Percentiles rank a stretch among this genome's conserved stretches.
Conservation (phyloP, 2,888 invertebrate species). For the Morpho achilles region DNA sequence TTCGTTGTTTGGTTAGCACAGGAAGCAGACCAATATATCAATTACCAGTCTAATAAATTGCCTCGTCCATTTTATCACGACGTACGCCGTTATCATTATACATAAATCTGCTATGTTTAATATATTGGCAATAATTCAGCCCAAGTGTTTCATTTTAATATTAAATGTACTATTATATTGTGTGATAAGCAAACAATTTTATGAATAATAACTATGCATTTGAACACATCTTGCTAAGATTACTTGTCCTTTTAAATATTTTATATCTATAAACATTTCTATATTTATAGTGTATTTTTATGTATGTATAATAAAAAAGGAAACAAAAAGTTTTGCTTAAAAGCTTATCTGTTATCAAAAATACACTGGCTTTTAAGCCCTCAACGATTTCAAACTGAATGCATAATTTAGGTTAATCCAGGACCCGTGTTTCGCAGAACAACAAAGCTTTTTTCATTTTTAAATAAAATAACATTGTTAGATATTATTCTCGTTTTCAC, state of each 20-base stretch:
- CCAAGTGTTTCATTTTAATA: constrained; percentile 5
- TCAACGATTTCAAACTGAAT: constrained; percentile 12
- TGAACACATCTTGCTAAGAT: too few relatives aligned
- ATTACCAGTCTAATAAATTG: constrained; percentile 10
- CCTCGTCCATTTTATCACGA: constrained; percentile 6
- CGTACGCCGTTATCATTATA: constrained; percentile 7
- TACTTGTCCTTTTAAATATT: too few relatives aligned
- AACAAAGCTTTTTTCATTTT: constrained; percentile 1
- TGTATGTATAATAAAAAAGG: too few relatives aligned
- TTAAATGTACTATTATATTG: constrained; percentile 1
- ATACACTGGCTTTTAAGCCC: constrained; percentile 2
- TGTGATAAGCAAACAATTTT: too few relatives aligned
- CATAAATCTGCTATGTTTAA: constrained; percentile 12
- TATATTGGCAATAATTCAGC: constrained; percentile 14
- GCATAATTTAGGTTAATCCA: constrained; percentile 12
- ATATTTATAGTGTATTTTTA: too few relatives aligned
- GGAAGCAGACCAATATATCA: constrained; percentile 4
- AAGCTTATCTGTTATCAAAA: not conserved
- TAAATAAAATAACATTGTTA: constrained; percentile 3
- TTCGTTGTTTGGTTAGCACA: not conserved
- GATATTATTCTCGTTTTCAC: not conserved
- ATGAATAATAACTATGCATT: too few relatives aligned
- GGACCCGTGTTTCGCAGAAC: constrained; percentile 1
- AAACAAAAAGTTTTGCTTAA: too few relatives aligned
- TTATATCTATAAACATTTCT: too few relatives aligned